Evolutionary conservation across 2,113 vertebrate species (phyloP), one percentile per base, ranked within the genome.

Genomic region (Chlorodrepanis virens): DNA sequence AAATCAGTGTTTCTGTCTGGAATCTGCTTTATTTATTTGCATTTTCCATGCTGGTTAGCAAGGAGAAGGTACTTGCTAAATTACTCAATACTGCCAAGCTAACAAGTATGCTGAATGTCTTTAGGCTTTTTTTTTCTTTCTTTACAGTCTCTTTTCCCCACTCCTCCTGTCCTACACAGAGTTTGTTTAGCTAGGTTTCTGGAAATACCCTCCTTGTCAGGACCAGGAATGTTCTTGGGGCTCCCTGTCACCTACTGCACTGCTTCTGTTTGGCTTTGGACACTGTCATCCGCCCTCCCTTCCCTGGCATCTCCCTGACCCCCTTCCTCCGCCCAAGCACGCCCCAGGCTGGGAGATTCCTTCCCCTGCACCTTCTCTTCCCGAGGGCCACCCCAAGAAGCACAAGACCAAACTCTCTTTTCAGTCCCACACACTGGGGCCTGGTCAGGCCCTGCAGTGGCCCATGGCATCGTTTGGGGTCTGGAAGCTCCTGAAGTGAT

Each of bases 151-250:
- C 22, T 67, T 91, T 79, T 35, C 23, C 29, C 4, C 14, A 52
- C 10, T 77, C 25, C 21, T 80, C 28, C 28, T 4, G 12, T 83
- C 63, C 79, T 53, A 59, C 31, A 65, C 28, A 72, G 54, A 31
- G 7, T 63, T 50, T 40, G 9, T 71, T 83, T 60, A 59, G n/a
- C 19, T 35, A 61, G 45, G 45, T 13, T 23, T 61, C 33, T 80
- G 42, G 45, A 92, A 83, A 69, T 49, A 35, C 13, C 8, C 33
- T 75, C 8, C 12, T 70, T 0, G 0, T 20, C 45, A 70, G 44
- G 49, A 57, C 13, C 8, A 40, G 10, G 19, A 71, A 22, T 0
- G 0, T 5, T 60, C 3, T 8, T 71, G 23, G 17, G 11, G 40
- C n/a, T 94, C 53, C 8, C 12, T 50, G 39, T 60, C 45, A n/a